These are phyloP conservation scores for Mellilla xanthometata DNA, from an alignment of 2,888 invertebrate genomes.

Conservation along the genomic window DNA sequence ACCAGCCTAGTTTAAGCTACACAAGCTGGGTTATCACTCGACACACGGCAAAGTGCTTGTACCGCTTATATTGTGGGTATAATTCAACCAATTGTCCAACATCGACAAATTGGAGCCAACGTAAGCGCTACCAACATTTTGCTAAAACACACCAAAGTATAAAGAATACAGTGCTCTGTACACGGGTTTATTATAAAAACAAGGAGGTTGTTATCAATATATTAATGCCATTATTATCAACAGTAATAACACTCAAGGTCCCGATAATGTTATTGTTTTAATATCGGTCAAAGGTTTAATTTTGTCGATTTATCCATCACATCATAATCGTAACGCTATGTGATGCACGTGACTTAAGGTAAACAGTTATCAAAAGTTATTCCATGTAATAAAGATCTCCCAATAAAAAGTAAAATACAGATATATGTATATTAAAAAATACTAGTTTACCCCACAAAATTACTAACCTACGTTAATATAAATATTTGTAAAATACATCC, in stretches of 20 bases:
- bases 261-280: neutral
- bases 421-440: too few species aligned
- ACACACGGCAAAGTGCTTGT: slow-evolving; percentile 38
- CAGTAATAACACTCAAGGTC: neutral
- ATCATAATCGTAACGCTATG: neutral
- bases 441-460: too few species aligned
- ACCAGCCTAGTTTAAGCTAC: slow-evolving; percentile 53
- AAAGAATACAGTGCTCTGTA: slow-evolving; percentile 15
- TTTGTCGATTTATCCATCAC: neutral
- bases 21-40: slow-evolving; percentile 57
- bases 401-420: too few species aligned
- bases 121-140: slow-evolving; percentile 8
- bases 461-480: too few species aligned
- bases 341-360: neutral
- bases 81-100: neutral
- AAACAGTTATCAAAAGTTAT: too few species aligned
- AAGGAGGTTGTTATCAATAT: neutral
- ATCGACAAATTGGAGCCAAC: neutral
- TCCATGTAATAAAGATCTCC: too few species aligned
- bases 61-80: slow-evolving; percentile 22
- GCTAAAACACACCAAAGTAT: slow-evolving; percentile 12
- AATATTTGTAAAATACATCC: too few species aligned
- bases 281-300: neutral
- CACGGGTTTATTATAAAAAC: neutral
- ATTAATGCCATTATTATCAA: neutral